Conservation (phyloP, 1,140 invertebrate genomes). For the Lepidurus arcticus region DNA sequence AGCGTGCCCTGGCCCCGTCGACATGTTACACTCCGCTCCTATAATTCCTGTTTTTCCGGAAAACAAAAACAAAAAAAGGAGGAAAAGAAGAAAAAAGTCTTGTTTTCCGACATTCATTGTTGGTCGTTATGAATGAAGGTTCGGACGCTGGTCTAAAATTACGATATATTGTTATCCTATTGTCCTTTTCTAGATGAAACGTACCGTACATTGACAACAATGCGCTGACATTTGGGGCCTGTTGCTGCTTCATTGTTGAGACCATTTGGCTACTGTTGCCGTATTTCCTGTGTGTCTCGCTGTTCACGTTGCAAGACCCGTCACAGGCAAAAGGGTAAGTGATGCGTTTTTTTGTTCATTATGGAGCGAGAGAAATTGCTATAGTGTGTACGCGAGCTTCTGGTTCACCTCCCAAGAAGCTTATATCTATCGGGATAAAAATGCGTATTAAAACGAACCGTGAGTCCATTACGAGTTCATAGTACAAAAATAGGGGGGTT, state of each 20-base stretch:
- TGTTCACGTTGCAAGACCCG: neutral
- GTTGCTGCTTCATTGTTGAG: slow-evolving; percentile 3
- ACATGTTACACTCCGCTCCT: neutral
- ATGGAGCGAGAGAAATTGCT: neutral
- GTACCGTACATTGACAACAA: neutral
- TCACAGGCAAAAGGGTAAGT: neutral
- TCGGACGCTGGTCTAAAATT: neutral
- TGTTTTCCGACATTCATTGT: no score
- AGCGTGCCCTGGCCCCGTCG: neutral
- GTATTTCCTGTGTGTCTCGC: slow-evolving; percentile 2
- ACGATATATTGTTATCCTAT: neutral
- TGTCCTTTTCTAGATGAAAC: neutral
- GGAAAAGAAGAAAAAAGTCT: no score
- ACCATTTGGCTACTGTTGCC: neutral
- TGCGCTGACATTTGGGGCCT: neutral
- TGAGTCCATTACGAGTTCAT: neutral
- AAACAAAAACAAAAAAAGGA: neutral
- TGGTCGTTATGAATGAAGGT: no score
- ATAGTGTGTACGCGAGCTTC: neutral
- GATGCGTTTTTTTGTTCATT: slow-evolving; percentile 1
- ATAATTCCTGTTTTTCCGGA: neutral
- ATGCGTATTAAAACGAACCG: slow-evolving; percentile 6
- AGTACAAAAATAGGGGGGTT: neutral
- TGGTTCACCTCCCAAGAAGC: neutral
- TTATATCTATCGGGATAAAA: slow-evolving; percentile 9